These are phyloP conservation scores for Lamellibrachia columna DNA, from an alignment of 2,888 invertebrate species.

Conservation along the genomic window DNA sequence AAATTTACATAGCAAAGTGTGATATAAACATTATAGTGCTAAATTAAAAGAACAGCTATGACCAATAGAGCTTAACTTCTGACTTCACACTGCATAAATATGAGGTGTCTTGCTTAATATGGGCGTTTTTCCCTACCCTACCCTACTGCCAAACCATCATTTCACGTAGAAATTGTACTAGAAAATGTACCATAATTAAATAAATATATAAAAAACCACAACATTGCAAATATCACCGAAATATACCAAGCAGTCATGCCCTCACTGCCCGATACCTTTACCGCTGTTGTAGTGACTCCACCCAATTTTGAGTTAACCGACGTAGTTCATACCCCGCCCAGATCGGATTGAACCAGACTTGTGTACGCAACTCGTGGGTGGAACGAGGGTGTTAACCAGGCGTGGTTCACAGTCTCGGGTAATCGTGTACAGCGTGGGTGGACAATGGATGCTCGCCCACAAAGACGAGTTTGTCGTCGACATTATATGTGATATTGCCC, in stretches of 20 bases:
- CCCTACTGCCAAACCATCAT: no score
- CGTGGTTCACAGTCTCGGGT: background rate
- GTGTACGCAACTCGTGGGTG: background rate
- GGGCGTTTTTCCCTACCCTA: no score
- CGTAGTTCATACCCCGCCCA: background rate
- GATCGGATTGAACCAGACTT: background rate
- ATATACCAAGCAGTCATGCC: background rate
- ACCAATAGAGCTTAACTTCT: no score
- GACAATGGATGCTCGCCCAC: background rate
- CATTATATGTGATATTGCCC: no score
- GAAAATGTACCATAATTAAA: no score
- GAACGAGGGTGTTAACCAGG: background rate
- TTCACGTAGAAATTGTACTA: no score
- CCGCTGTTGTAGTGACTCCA: background rate
- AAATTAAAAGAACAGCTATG: no score
- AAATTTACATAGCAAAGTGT: no score
- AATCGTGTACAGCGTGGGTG: background rate
- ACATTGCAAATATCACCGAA: background rate
- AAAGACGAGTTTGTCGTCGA: background rate
- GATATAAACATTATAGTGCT: no score
- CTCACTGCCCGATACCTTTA: no score
- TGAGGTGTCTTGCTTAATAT: no score
- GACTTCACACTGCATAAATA: no score
- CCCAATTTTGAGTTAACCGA: background rate
- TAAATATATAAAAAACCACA: background rate